phyloP scores from a whole-genome alignment of 2,113 vertebrate genomes.

The Oxyura jamaicensis region DNA sequence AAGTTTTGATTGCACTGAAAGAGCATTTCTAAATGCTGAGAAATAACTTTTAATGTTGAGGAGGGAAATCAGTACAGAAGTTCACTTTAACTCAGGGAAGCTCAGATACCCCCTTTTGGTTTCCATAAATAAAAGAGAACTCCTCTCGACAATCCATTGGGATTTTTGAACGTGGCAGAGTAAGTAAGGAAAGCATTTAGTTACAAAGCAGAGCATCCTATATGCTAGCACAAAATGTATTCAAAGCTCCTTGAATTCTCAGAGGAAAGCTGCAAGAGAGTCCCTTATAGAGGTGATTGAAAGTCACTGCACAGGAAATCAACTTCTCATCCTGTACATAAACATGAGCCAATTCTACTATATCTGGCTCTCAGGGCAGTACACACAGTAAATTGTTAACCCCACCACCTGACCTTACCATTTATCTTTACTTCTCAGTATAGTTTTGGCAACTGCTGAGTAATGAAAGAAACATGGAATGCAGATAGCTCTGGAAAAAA shows the following conservation, averaged over 20 bases:
- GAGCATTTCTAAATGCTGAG: background rate
- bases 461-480: conserved; percentile 63
- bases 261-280: conserved; percentile 18
- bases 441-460: conserved; percentile 63
- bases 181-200: conserved; percentile 1
- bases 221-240: conserved; percentile 21
- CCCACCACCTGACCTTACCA: conserved; percentile 58
- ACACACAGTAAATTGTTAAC: conserved; percentile 72
- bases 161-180: background rate
- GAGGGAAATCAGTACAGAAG: background rate
- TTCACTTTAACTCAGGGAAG: background rate
- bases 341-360: conserved; percentile 68
- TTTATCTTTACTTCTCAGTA: conserved; percentile 62
- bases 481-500: background rate
- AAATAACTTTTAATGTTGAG: background rate
- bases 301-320: conserved; percentile 65
- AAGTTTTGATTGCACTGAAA: background rate
- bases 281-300: conserved; percentile 57
- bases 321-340: conserved; percentile 69
- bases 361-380: conserved; percentile 59
- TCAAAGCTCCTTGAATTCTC: conserved; percentile 35
- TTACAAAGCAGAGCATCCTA: background rate
- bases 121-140: background rate
- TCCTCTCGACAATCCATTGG: background rate
- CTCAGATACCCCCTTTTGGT: background rate